Conservation (phyloP, 2,797 vertebrate species). For the Acomys russatus region DNA sequence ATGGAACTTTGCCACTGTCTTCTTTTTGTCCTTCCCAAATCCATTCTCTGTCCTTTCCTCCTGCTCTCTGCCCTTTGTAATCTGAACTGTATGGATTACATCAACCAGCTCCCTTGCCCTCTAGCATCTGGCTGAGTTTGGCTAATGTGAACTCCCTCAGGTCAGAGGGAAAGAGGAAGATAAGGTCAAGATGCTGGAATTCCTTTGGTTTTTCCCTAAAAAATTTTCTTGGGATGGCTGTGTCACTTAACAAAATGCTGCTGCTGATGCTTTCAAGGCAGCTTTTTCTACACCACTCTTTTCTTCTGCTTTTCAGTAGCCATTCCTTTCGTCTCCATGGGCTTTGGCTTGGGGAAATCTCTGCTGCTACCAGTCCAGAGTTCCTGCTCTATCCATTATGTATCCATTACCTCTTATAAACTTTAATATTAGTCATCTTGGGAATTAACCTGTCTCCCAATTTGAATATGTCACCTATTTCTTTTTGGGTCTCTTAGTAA, state of each 20-base stretch:
- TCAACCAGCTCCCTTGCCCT: constrained; percentile 59
- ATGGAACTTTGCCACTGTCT: constrained; percentile 30
- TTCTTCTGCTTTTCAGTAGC: not conserved
- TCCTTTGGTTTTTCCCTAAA: constrained; percentile 25
- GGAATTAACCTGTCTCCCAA: constrained; percentile 35
- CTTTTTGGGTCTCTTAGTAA: not conserved
- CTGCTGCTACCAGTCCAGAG: constrained; percentile 15
- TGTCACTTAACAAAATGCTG: not conserved
- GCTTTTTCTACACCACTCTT: not conserved
- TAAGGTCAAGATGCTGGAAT: constrained; percentile 51
- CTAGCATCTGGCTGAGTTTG: constrained; percentile 60
- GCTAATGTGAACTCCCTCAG: constrained; percentile 30
- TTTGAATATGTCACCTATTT: constrained; percentile 48
- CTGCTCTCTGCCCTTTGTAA: constrained; percentile 56
- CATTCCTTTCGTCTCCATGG: not conserved
- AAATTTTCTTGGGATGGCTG: constrained; percentile 10
- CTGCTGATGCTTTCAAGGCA: not conserved
- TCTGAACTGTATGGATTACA: constrained; percentile 60
- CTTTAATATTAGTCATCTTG: constrained; percentile 41
- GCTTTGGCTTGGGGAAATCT: not conserved
- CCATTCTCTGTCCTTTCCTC: not conserved
- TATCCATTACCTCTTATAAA: not conserved
- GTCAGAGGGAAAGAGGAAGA: constrained; percentile 61
- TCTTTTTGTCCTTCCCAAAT: constrained; percentile 52
- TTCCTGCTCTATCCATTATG: not conserved